These are phyloP conservation scores for Stomorhina lunata DNA, from an alignment of 2,888 invertebrate species.

Conservation along the genomic window DNA sequence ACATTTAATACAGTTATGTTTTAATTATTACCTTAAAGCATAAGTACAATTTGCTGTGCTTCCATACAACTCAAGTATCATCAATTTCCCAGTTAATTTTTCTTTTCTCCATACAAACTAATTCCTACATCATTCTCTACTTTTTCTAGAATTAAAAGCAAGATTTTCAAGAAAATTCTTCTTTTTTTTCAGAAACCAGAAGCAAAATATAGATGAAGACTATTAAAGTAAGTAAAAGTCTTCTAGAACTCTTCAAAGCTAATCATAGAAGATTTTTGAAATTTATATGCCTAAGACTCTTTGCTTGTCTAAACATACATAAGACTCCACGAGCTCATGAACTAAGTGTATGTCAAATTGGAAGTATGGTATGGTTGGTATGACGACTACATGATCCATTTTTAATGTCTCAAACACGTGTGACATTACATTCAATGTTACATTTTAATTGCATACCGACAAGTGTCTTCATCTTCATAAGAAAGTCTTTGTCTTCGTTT, in stretches of 20 bases:
- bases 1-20: conserved; percentile 77
- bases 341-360: no score
- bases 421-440: conserved; percentile 68
- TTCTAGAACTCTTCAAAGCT: conserved; percentile 41
- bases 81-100: background rate
- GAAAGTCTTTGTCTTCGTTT: no score
- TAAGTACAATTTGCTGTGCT: conserved; percentile 68
- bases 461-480: conserved; percentile 6
- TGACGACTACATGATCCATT: conserved; percentile 30
- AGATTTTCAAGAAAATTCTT: conserved; percentile 14
- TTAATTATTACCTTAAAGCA: conserved; percentile 74
- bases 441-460: conserved; percentile 45
- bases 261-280: conserved; percentile 35
- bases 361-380: no score
- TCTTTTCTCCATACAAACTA: background rate
- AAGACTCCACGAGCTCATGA: background rate
- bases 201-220: background rate
- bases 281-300: background rate
- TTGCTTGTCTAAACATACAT: background rate
- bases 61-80: conserved; percentile 61
- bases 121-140: conserved; percentile 11
- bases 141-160: conserved; percentile 5
- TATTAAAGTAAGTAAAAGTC: conserved; percentile 4
- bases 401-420: conserved; percentile 71
- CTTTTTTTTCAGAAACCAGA: background rate